Base-by-base conservation (phyloP, 2,888 invertebrate genomes). In the Branchipolynoe longqiensis region DNA sequence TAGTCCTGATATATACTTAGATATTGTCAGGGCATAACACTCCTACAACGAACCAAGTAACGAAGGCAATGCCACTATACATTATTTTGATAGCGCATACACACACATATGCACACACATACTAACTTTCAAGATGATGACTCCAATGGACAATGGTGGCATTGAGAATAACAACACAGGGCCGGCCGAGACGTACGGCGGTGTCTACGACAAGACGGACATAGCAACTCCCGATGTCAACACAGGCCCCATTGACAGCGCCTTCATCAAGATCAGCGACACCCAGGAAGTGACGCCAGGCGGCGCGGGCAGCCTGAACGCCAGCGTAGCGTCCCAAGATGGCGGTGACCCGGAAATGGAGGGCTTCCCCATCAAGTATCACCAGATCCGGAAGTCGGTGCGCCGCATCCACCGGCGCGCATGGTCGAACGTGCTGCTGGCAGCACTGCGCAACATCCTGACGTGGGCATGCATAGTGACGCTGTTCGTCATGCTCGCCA, bases 71-170 rank as follows among this genome's bases (percentile, higher is more conserved):
- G n/a, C n/a, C n/a, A n/a, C n/a, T n/a, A n/a, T n/a, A n/a, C n/a
- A n/a, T n/a, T n/a, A n/a, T n/a, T n/a, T n/a, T n/a, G n/a, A n/a
- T n/a, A n/a, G n/a, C n/a, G n/a, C n/a, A n/a, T n/a, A n/a, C n/a
- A n/a, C 18, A n/a, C 3, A n/a, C 22, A 25, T 8, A n/a, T 56
- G 56, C 56, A 56, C 25, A 25, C 56, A n/a, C 25, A n/a, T 48
- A 48, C 48, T 48, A 48, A 48, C 31, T 62, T 33, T 38, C 78
- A 78, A 78, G 48, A 78, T 78, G 78, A 78, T 78, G 78, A 78
- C 78, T 33, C 78, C 78, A 40, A 78, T 78, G 78, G 78, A 78
- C 14, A 78, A 48, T 33, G 22, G 14, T 12, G 48, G 18, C 14
- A n/a, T n/a, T n/a, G 33, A 78, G 31, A 78, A 78, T 41, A 78